Evolutionary conservation across 2,113 vertebrate genomes (phyloP), one percentile per base, ranked within the genome.

Genomic region (Oreotrochilus melanogaster): DNA sequence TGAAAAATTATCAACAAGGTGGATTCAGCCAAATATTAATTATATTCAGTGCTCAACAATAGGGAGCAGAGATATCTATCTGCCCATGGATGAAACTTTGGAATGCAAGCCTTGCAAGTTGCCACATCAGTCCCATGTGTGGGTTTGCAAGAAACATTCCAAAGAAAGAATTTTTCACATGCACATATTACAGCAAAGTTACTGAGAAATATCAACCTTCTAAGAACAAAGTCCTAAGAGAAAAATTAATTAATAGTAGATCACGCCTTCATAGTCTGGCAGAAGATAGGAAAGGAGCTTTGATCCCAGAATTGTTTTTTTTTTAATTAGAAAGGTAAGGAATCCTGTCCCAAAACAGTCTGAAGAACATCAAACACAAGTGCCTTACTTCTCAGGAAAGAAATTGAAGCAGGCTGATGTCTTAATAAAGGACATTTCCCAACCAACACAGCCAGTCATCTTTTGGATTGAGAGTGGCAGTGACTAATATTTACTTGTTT

Each of bases 1-100:
- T 60, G 91, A 86, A 94, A 93, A 78, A 91, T 92, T 93, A 76
- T 84, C 91, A 96, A 56, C 51, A 95, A 86, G 51, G 65, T 71
- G n/a, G 39, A 91, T 86, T 80, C 42, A 71, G 48, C 47, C n/a
- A 86, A 86, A 51, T 56, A 28, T 51, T 70, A 86, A 89, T 86
- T 79, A 50, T 35, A 33, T 54, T 86, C 71, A 39, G 17, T 45
- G 51, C 31, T 86, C 50, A 92, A 2, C 33, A 58, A 70, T 2
- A 37, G 37, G 78, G 28, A 83, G 42, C 33, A 53, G 43, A 79
- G 45, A 37, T 57, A 66, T 22, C 43, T 60, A 25, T 61, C 18
- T 80, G 54, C 18, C 56, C 54, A 28, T 54, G 62, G 58, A 5
- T 85, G 66, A 45, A 79, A 23, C 12, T 71, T 50, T 2, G 6